These are phyloP conservation scores for Achroia grisella DNA, from an alignment of 1,140 invertebrate species.

Conservation along the genomic window DNA sequence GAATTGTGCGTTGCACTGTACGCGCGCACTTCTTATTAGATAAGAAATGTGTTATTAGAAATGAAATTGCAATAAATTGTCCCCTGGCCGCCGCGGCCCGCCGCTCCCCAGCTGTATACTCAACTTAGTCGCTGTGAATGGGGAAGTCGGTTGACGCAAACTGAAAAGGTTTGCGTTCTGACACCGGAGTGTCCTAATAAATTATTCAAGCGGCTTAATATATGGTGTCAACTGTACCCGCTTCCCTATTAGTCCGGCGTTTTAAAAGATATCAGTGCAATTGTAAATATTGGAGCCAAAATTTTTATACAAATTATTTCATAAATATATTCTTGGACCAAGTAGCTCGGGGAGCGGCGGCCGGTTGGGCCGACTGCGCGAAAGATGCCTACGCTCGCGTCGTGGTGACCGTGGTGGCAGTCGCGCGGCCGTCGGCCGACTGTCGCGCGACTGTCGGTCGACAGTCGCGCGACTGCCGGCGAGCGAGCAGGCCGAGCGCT, in stretches of 20 bases:
- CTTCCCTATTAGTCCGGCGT: slow-evolving; percentile 46
- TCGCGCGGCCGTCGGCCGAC: too few species aligned
- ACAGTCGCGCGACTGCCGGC: background rate
- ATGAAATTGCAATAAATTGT: slow-evolving; percentile 55
- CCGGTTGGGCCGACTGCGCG: background rate
- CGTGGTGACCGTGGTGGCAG: too few species aligned
- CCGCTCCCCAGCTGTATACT: slow-evolving; percentile 20
- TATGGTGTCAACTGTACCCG: too few species aligned
- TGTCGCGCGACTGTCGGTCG: too few species aligned
- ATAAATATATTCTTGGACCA: slow-evolving; percentile 58
- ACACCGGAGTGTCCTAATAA: too few species aligned
- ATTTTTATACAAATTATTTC: slow-evolving; percentile 70
- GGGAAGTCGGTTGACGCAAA: too few species aligned
- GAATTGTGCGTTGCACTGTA: slow-evolving; percentile 41
- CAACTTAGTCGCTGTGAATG: slow-evolving; percentile 53
- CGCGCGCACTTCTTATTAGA: slow-evolving; percentile 50
- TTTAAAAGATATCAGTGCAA: slow-evolving; percentile 54
- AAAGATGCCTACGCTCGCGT: background rate
- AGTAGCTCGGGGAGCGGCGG: slow-evolving; percentile 33
- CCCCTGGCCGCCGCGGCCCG: slow-evolving; percentile 19
- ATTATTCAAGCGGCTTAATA: too few species aligned
- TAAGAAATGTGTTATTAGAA: slow-evolving; percentile 69
- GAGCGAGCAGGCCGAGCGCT: too few species aligned
- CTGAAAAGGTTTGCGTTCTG: too few species aligned
- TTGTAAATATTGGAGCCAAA: slow-evolving; percentile 70